Percentiles rank a stretch among this genome's conserved stretches.
phyloP scores from a whole-genome alignment of 1,140 invertebrate genomes.

The Macrocentrus cingulum region DNA sequence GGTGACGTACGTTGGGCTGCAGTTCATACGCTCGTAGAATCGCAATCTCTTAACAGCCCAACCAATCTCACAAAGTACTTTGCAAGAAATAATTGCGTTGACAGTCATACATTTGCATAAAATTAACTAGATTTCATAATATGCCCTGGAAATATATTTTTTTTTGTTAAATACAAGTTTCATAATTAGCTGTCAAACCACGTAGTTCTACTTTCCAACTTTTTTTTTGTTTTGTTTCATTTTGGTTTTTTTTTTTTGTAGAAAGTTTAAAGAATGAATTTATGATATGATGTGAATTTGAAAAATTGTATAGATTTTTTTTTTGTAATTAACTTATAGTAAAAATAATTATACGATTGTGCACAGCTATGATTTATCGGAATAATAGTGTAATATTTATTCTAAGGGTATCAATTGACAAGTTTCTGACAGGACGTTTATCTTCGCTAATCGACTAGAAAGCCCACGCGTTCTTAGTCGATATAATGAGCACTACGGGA shows the following conservation, averaged over 20 bases:
- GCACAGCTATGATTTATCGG: no score
- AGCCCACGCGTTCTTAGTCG: conserved; percentile 31
- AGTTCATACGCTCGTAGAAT: conserved; percentile 26
- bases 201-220: no score
- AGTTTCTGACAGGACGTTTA: conserved; percentile 14
- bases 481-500: neutral
- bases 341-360: no score
- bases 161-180: no score
- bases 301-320: no score
- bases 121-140: conserved; percentile 2
- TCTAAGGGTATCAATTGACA: conserved; percentile 20
- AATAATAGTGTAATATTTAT: conserved; percentile 20
- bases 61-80: conserved; percentile 27
- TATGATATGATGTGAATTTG: no score
- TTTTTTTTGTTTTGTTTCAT: no score
- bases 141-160: no score
- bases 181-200: no score
- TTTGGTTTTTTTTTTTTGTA: no score
- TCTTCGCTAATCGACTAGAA: conserved; percentile 20
- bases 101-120: conserved; percentile 11
- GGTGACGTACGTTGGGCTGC: neutral
- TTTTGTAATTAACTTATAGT: no score
- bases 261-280: no score
- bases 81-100: conserved; percentile 20
- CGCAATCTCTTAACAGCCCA: conserved; percentile 26